phyloP scores from a whole-genome alignment of 2,113 vertebrate genomes.

The Poecilia latipinna region DNA sequence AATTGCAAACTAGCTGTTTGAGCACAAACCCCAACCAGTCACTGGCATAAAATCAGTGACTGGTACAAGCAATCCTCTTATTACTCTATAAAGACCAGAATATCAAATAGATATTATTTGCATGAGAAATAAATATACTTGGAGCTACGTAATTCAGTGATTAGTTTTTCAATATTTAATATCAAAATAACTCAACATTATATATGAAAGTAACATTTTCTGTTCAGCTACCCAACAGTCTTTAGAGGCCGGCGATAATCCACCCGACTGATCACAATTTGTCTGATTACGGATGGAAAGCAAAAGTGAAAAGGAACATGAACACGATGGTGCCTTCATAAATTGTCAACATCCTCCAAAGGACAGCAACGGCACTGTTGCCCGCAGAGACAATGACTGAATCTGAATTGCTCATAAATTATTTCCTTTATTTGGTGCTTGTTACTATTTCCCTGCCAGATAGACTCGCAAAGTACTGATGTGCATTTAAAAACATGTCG shows the following conservation, averaged over 20 bases:
- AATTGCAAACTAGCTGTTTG: too few species aligned
- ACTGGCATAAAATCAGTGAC: too few species aligned
- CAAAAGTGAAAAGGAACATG: slow-evolving; percentile 64
- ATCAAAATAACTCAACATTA: too few species aligned
- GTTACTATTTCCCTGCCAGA: slow-evolving; percentile 77
- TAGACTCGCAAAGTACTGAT: slow-evolving; percentile 65
- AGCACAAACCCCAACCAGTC: too few species aligned
- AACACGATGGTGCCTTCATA: slow-evolving; percentile 52
- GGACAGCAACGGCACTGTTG: slow-evolving; percentile 37
- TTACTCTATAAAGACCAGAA: too few species aligned
- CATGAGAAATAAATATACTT: too few species aligned
- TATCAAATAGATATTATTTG: too few species aligned
- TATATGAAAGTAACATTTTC: slow-evolving; percentile 50
- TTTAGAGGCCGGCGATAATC: slow-evolving; percentile 69
- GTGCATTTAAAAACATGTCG: slow-evolving; percentile 85
- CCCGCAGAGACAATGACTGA: slow-evolving; percentile 61
- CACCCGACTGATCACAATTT: slow-evolving; percentile 66
- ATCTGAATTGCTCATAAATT: slow-evolving; percentile 50
- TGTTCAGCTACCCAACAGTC: slow-evolving; percentile 57
- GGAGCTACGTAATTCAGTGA: too few species aligned
- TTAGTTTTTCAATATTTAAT: too few species aligned
- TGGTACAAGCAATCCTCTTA: too few species aligned
- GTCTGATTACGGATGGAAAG: slow-evolving; percentile 72
- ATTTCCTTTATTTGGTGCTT: slow-evolving; percentile 59
- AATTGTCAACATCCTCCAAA: slow-evolving; percentile 58